Evolutionary conservation across 2,113 vertebrate genomes (phyloP), one percentile per base, ranked within the genome.

Genomic region (Peucedramus taeniatus): DNA sequence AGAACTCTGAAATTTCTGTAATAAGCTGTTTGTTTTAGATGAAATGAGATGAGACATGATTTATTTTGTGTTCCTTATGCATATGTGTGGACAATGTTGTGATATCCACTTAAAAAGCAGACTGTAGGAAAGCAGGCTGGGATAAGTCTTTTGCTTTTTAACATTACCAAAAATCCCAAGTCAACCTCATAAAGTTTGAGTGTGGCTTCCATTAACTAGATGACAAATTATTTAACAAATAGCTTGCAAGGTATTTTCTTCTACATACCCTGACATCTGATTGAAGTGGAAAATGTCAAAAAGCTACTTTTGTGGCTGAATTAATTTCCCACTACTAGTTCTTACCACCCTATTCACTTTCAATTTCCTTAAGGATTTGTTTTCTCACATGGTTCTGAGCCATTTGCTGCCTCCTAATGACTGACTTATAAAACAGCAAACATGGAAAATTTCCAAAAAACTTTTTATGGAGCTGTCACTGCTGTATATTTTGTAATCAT

Each of bases 361-460:
- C 64, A 91, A 87, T 97, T 97, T 96, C 89, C 66, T 88, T 33
- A 66, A 78, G 76, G 68, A 72, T 91, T 96, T 95, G 63, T 96
- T 92, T 95, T 90, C 94, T 95, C 95, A 90, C 94, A 79, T 95
- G 95, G 95, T 98, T 97, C 90, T 87, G 98, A 98, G 94, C 98
- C 97, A 97, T 98, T 97, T 98, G 98, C 98, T 98, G 98, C 98
- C 98, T 98, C 98, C 98, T 98, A 98, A 98, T 97, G 98, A 96
- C 97, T 96, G 91, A 93, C 71, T 97, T 94, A 84, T 69, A 97
- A 98, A 98, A 98, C 96, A 97, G 97, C 98, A 97, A 59, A 94
- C 24, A 54, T 96, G 97, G 96, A 95, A 90, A 49, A 84, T 87
- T 94, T 97, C 96, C 90, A 95, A 74, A 81, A 91, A 72, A 77